phyloP scores from a whole-genome alignment of 2,888 invertebrate species.

The Cetonia aurata region DNA sequence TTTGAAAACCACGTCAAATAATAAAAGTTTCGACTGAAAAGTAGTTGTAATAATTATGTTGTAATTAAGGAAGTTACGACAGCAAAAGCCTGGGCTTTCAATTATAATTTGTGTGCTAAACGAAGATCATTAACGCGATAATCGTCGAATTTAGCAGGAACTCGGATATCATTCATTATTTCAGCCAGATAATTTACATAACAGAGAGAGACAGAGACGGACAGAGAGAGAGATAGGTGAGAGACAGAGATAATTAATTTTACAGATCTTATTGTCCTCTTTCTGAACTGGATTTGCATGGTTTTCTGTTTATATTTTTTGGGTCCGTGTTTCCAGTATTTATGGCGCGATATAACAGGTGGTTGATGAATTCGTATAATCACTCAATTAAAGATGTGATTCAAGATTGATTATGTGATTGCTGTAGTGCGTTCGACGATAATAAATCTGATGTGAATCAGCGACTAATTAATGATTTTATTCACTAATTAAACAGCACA shows the following conservation, averaged over 20 bases:
- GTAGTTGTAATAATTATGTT: slow-evolving; percentile 9
- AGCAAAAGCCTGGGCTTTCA: background rate
- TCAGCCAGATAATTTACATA: slow-evolving; percentile 32
- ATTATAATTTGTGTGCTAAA: slow-evolving; percentile 22
- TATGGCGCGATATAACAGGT: slow-evolving; percentile 2
- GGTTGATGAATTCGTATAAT: slow-evolving; percentile 13
- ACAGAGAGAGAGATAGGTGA: slow-evolving; percentile 10
- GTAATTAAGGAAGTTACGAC: slow-evolving; percentile 9
- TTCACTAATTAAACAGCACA: too few species aligned
- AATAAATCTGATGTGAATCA: too few species aligned
- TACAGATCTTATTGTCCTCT: background rate
- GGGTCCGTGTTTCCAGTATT: background rate
- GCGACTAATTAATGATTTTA: too few species aligned
- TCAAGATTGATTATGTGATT: too few species aligned
- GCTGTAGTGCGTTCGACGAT: too few species aligned
- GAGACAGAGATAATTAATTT: slow-evolving; percentile 13
- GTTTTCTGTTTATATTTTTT: slow-evolving; percentile 11
- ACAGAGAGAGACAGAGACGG: slow-evolving; percentile 16
- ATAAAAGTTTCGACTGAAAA: background rate
- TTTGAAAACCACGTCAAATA: too few species aligned
- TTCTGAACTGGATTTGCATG: background rate
- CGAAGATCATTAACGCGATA: slow-evolving; percentile 31
- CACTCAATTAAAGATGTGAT: too few species aligned
- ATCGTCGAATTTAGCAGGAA: slow-evolving; percentile 13
- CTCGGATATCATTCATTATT: slow-evolving; percentile 23